Evolutionary conservation across 1,140 invertebrate species (phyloP), one percentile per base, ranked within the genome.

Genomic region (Caligus rogercresseyi): DNA sequence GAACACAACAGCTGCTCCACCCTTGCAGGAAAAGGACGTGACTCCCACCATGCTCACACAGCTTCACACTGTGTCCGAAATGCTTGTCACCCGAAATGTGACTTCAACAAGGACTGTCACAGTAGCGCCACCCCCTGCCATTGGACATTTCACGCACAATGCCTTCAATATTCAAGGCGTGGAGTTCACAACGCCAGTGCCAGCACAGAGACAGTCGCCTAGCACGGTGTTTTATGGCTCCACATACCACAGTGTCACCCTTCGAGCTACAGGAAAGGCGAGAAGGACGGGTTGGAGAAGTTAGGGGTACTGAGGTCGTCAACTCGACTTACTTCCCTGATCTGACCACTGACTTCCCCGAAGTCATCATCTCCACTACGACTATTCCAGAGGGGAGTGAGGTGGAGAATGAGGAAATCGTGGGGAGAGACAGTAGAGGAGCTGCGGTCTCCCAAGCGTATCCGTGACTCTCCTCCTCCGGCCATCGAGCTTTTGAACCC

Each of bases 11-110:
- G n/a, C 20, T 13, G n/a, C 19, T 20, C 54, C 54, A 20, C 54
- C 20, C 19, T 54, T 25, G 1, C 24, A n/a, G 15, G 20, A 13
- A 14, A 21, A 20, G 15, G 24, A n/a, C 14, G n/a, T 21, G 15
- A 56, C 20, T 21, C 54, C 54, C 2, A 56, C 19, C 20, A 20
- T 56, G 15, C n/a, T 56, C 15, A 56, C 54, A 2, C 20, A 56
- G 11, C n/a, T 56, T 2, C 20, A 56, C 14, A 56, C 54, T 20
- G 54, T 25, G 24, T 56, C 54, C 3, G 54, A 20, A 2, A 56
- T 56, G 54, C 19, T 56, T 25, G 54, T 56, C 1, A 56, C 54
- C 19, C 20, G 54, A 20, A 56, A 56, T 56, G 54, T 56, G 15
- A 56, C 54, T 21, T 56, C 54, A 20, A 56, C 54, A 2, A 20